A percentile compares a stretch with the other conserved stretches of the same genome.
phyloP scores from a whole-genome alignment of 2,113 vertebrate genomes.

The Chionomys nivalis region DNA sequence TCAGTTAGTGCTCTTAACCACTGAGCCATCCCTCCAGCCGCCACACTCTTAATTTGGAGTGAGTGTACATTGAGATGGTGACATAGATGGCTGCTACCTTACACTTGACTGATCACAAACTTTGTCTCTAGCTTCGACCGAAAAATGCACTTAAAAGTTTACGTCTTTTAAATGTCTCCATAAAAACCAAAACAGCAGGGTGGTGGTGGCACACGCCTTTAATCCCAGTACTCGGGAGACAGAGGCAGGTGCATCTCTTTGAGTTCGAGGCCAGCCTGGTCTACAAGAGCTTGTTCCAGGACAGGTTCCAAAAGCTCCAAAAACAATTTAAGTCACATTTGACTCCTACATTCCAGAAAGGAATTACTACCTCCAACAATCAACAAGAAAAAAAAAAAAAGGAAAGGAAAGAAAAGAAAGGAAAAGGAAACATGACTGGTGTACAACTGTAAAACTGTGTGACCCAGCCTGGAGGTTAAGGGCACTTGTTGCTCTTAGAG shows the following conservation, averaged over 20 bases:
- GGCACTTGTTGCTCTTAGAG: neutral
- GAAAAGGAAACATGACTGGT: neutral
- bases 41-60: neutral
- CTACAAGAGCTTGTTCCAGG: too few species aligned
- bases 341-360: conserved; percentile 1
- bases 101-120: neutral
- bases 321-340: neutral
- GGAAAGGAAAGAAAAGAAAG: neutral
- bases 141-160: neutral
- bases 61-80: neutral
- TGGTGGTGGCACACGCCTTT: too few species aligned
- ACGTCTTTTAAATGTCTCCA: neutral
- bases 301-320: neutral
- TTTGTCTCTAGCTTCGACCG: neutral
- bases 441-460: neutral
- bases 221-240: too few species aligned
- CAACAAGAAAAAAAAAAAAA: neutral
- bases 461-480: neutral
- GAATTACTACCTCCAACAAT: neutral
- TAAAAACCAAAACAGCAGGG: neutral
- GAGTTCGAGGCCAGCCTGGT: too few species aligned
- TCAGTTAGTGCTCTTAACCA: too few species aligned
- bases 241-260: too few species aligned
- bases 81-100: neutral
- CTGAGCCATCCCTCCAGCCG: too few species aligned